Evolutionary conservation across 2,888 invertebrate genomes (phyloP).

Genomic region (Clusia tigrina): DNA sequence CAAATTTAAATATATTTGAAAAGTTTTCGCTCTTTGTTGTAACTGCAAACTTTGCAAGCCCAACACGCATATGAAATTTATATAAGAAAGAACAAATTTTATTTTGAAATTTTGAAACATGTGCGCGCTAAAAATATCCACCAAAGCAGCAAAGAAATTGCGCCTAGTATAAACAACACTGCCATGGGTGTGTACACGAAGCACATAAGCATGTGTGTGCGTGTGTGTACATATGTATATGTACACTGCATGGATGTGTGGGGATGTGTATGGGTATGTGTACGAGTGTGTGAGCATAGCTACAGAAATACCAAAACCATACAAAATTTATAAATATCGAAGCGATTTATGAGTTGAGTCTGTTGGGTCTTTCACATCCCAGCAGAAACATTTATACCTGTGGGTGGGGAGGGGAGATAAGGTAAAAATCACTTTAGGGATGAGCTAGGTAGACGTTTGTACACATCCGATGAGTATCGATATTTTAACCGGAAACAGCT

Average conservation of each 20-base stretch:
- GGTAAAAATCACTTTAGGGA: no score
- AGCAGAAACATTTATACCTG: no score
- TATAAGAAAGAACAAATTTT: neutral
- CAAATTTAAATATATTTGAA: neutral
- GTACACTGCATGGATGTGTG: neutral
- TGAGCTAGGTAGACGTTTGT: no score
- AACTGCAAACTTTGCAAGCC: neutral
- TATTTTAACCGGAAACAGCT: no score
- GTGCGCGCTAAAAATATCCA: constrained; percentile 2
- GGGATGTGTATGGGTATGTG: neutral
- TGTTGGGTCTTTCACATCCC: no score
- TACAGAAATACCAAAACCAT: no score
- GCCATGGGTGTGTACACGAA: no score
- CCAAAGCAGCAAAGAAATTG: no score
- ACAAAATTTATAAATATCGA: neutral
- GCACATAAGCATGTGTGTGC: neutral
- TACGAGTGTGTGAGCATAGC: neutral
- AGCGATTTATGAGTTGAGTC: neutral
- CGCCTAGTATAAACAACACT: no score
- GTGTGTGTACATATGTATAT: neutral
- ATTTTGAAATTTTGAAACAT: constrained; percentile 1
- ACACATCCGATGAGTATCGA: no score
- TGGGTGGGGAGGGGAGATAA: no score
- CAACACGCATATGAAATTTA: neutral
- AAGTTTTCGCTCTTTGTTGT: neutral